A percentile compares a stretch with the other conserved stretches of the same genome.
Evolutionary conservation across 1,140 invertebrate species (phyloP).

Genomic region (Leptinotarsa defecta): DNA sequence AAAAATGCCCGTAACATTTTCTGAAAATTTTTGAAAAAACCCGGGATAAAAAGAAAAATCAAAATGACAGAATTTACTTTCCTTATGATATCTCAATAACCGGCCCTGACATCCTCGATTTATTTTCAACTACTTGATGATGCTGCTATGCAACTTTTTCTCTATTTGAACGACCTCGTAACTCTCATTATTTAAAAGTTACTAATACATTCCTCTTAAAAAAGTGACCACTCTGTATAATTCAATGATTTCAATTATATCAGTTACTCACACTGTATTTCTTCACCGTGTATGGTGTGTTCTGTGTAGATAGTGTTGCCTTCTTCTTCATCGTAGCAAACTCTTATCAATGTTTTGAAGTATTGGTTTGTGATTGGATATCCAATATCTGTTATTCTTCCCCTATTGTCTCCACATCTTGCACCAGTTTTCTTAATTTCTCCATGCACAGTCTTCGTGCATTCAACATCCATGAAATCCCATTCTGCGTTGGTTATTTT

Average conservation of each 20-base stretch:
- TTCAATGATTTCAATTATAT: neutral
- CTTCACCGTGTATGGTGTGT: slow-evolving; percentile 44
- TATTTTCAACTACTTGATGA: too few relatives aligned
- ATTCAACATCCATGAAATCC: slow-evolving; percentile 39
- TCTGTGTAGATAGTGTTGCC: slow-evolving; percentile 46
- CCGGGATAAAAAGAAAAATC: neutral
- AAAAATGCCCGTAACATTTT: neutral
- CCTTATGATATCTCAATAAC: too few relatives aligned
- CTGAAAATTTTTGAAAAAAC: neutral
- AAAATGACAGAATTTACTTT: too few relatives aligned
- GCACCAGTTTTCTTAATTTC: slow-evolving; percentile 34
- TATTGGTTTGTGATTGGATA: slow-evolving; percentile 36
- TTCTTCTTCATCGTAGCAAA: slow-evolving; percentile 44
- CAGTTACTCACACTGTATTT: slow-evolving; percentile 45
- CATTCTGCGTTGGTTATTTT: slow-evolving; percentile 33
- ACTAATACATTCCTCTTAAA: too few relatives aligned
- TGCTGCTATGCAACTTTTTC: too few relatives aligned
- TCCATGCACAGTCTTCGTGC: slow-evolving; percentile 44
- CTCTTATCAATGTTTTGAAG: slow-evolving; percentile 46
- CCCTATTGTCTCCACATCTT: slow-evolving; percentile 40
- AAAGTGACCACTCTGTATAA: neutral
- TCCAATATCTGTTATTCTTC: slow-evolving; percentile 44
- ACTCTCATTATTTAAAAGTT: too few relatives aligned
- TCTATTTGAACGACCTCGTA: too few relatives aligned
- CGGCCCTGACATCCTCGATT: too few relatives aligned